Percentiles rank a stretch among this genome's conserved stretches.
Conservation (phyloP, 1,140 invertebrate genomes). For the Tetraneura akinire region DNA sequence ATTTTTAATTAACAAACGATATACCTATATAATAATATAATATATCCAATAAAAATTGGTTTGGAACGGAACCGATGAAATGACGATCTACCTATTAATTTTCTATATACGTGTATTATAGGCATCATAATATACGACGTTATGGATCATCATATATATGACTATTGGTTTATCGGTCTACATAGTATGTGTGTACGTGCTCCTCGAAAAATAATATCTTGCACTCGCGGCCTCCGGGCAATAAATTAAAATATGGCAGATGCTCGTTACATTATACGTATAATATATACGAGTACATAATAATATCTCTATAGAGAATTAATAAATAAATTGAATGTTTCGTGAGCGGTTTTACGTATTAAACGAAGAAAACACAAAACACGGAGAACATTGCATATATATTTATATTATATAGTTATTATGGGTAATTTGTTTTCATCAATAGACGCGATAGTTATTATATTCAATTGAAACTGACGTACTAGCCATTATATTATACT, state of each 20-base stretch:
- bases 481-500: too few relatives aligned
- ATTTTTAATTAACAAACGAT: background rate
- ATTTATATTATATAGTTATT: too few relatives aligned
- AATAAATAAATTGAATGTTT: background rate
- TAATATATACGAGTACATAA: too few relatives aligned
- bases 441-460: background rate
- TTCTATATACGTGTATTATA: background rate
- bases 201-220: constrained; percentile 14
- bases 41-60: background rate
- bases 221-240: background rate
- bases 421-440: constrained; percentile 37
- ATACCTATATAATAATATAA: too few relatives aligned
- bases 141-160: background rate
- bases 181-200: constrained; percentile 8
- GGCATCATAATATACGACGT: too few relatives aligned
- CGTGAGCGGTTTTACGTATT: constrained; percentile 5
- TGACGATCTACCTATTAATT: constrained; percentile 6
- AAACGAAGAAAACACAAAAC: background rate
- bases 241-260: constrained; percentile 10
- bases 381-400: too few relatives aligned
- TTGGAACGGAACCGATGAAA: background rate
- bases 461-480: constrained; percentile 41
- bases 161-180: constrained; percentile 28
- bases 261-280: background rate
- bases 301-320: background rate